Base-by-base conservation (phyloP, 1,140 invertebrate genomes). In the Orchesella cincta region DNA sequence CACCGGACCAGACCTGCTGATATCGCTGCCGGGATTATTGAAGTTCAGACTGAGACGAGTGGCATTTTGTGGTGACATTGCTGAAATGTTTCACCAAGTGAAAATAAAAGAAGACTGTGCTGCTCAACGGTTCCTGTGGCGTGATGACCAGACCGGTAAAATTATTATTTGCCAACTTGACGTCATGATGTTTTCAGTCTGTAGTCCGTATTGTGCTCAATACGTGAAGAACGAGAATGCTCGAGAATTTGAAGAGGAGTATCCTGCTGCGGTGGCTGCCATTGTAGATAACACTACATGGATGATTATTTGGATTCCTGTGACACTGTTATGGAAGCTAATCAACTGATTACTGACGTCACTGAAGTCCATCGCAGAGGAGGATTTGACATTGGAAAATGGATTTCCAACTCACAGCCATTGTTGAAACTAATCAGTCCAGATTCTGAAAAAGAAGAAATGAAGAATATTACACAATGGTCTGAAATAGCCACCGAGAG, bases 21-120 rank as follows among this genome's bases (percentile, higher is more conserved):
- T 35, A 28, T 76, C 57, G 26, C n/a, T 75, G 1, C 36, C 67
- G 14, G 77, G 74, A 18, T 36, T 76, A 12, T 34, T 76, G 12
- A 74, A 74, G 16, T 76, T 78, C 31, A 51, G 77, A 5, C 18
- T 36, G 35, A 64, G 64, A 23, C 20, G 29, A 54, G 26, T 78
- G 2, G 31, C 77, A 1, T 23, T 78, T 18, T 36, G 31, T 34
- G 77, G 51, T 18, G 77, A 78, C 35, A 78, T 78, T 18, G 29
- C n/a, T 12, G 75, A 78, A 12, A 78, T 78, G 77, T 78, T 64
- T 64, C 77, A 78, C n/a, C 77, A 76, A 35, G 77, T 78, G 29
- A 31, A 34, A 14, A 74, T 76, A 16, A 33, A 31, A 46, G 0
- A 51, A 8, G 77, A 78, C 46, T 20, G 34, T 34, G 16, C 74